Evolutionary conservation across 2,113 vertebrate species (phyloP).

Genomic region (Alosa alosa): DNA sequence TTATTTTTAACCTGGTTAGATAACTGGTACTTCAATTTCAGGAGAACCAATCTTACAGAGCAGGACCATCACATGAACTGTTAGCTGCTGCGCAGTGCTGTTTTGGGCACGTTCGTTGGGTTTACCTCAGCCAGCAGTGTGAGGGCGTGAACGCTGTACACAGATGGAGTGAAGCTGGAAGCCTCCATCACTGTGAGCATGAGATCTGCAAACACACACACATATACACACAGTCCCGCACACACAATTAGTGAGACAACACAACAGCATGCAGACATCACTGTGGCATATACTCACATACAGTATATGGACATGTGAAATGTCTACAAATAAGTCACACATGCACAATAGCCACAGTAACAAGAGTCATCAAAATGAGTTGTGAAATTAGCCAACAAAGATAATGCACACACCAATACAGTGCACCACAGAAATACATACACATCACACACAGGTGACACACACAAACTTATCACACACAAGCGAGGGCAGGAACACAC

Average conservation of each 20-base stretch:
- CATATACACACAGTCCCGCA: conserved; percentile 20
- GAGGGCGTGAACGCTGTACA: conserved; percentile 96
- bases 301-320: not conserved
- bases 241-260: conserved; percentile 42
- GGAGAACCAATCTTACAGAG: no score
- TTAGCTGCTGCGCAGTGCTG: not conserved
- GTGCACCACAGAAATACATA: not conserved
- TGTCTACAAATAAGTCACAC: not conserved
- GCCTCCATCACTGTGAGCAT: conserved; percentile 96
- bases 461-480: conserved; percentile 45
- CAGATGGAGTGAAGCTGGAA: conserved; percentile 92
- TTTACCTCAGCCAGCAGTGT: conserved; percentile 95
- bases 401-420: conserved; percentile 29
- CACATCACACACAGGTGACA: not conserved
- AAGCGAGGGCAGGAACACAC: conserved; percentile 14
- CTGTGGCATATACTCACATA: not conserved
- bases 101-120: conserved; percentile 18
- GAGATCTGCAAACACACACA: conserved; percentile 77
- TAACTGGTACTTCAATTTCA: no score
- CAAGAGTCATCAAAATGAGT: no score
- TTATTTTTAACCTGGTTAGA: no score
- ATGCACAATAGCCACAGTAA: not conserved
- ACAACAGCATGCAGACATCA: not conserved
- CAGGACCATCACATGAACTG: not conserved
- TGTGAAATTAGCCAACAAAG: no score